Evolutionary conservation across 92 coral and sea anemone genomes (phyloP), one percentile per base, ranked within the genome.

Genomic region (Epizoanthus stellaris): DNA sequence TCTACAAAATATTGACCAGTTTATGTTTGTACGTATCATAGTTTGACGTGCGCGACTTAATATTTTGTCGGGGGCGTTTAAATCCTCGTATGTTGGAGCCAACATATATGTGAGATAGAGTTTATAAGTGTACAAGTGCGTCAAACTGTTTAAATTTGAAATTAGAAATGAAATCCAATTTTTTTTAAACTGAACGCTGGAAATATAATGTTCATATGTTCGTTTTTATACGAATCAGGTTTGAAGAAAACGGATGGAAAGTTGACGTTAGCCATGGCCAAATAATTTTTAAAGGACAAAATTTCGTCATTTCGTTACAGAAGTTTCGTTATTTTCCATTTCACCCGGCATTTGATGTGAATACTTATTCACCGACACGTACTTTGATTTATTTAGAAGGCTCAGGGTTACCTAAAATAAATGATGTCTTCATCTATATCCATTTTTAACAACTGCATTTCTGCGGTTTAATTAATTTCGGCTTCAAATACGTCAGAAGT

Each of bases 11-110:
- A 20, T 59, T 58, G 68, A 25, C 34, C 65, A 19, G 47, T 19
- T 9, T 23, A 25, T 63, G 25, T 43, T 21, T 79, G 61, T 21
- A 42, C 9, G 60, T 70, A 62, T 79, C 70, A 63, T 43, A 63
- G 59, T n/a, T 63, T 63, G 21, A 79, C 45, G 49, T 61, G 57
- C 83, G 21, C 43, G 7, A 40, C 83, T 8, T 70, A 79, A 62
- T 77, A 77, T 77, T 45, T 19, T 36, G 39, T 67, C 43, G 81
- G 81, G 81, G 83, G 83, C 83, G 71, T 42, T 43, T 38, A 45
- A 20, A 13, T 21, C 58, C 83, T 79, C 13, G 72, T 19, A 34
- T 2, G 20, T 6, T 45, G 19, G 45, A 45, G 19, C 12, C 30
- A 62, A 76, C 63, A 63, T 43, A 79, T 43, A 19, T 21, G 0